Base-by-base conservation (phyloP, 2,113 vertebrate species). In the Hydrochoerus hydrochaeris region DNA sequence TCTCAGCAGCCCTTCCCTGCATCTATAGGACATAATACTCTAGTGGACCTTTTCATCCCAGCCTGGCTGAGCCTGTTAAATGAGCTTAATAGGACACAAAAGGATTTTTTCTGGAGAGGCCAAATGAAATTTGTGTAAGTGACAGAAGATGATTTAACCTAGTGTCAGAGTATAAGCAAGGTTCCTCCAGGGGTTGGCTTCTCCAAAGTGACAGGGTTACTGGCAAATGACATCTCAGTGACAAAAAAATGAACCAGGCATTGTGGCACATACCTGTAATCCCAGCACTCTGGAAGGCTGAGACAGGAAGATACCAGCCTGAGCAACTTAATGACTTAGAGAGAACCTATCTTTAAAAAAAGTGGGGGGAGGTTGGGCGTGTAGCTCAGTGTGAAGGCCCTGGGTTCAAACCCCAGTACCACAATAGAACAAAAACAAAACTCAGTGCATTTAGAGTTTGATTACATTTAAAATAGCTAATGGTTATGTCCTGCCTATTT, bases 391-490 rank as follows among this genome's bases (percentile, higher is more conserved):
- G 44, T 9, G 54, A 57, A 65, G 60, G 14, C 24, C 32, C 28
- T 80, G 49, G 32, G 75, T 87, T 87, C 30, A 19, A n/a, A 67
- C 75, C 12, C 41, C 16, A 88, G 60, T 5, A 41, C 12, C 9
- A 8, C 35, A 60, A 38, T 32, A 78, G 20, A 88, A 35, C 22
- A 7, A 58, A 57, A 28, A 24, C 20, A 9, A 69, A 57, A 81
- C 12, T 80, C 24, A 24, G 57, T 77, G 94, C 38, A 82, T 80
- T 94, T 94, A 62, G 22, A 58, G 3, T 88, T 97, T 44, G 75
- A 32, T n/a, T 54, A 90, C 4, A 83, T 49, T 38, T 85, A 13
- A 94, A 92, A 77, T 54, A 91, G n/a, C 35, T 71, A 89, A 30
- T 82, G 88, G 16, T 30, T 93, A 63, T 87, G 2, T 46, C 28